Evolutionary conservation across 2,888 invertebrate genomes (phyloP), one percentile per base, ranked within the genome.

Genomic region (Copidosoma aretas): DNA sequence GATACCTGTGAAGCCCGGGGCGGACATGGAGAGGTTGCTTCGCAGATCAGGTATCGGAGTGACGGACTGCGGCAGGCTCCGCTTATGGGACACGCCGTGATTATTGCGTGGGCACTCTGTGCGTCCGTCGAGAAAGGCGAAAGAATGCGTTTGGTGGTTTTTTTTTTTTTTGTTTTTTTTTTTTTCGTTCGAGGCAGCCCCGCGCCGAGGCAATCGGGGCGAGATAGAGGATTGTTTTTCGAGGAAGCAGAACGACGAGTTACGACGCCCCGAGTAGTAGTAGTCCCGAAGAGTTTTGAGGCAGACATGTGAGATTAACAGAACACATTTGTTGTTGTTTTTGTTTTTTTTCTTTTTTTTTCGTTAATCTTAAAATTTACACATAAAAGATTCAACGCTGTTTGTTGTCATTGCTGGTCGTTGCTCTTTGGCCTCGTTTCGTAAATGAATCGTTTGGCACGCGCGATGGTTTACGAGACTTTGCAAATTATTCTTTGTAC

Each of bases 41-140:
- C 94, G 91, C 86, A 95, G 90, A 88, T 93, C 92, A 84, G 94
- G 94, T 85, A 95, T 95, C 85, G 93, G 91, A 84, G 88, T 88
- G 84, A 93, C 91, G 85, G 92, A 90, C 87, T 92, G 91, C 86
- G 93, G 91, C 86, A 94, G 90, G 86, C 93, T 89, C 81, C 91
- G 90, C 87, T 89, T 90, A 88, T 92, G 93, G 83, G 91, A 90
- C 87, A 94, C 93, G 86, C 93, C 94, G 86, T 92, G 91, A 87
- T 88, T 90, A 90, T 93, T 94, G 87, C 91, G 88, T 84, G 88
- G 88, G 85, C 87, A 87, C 85, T 86, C 87, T 86, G 86, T 85
- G 85, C 81, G 60, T 59, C 58, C 82, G 77, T 82, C 82, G 78
- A 81, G 81, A 81, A 79, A 60, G 60, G 66, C 64, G 43, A 66